Evolutionary conservation across 2,888 invertebrate genomes (phyloP).

Genomic region (Drosophila picticornis): DNA sequence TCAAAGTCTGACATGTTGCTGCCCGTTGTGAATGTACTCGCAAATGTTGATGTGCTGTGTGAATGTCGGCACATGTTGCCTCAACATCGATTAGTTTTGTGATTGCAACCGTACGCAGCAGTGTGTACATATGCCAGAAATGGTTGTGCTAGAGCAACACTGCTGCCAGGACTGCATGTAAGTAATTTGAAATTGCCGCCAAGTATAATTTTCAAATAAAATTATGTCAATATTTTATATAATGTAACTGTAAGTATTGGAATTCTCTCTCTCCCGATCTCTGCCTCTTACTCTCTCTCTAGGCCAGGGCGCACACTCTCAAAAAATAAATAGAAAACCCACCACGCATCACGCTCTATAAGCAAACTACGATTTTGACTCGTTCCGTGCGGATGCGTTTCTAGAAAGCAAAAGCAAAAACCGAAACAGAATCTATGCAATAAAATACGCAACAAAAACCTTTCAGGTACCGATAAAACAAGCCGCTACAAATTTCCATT

Average conservation of each 20-base stretch:
- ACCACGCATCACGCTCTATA: conserved; percentile 58
- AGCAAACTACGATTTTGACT: conserved; percentile 35
- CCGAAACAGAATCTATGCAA: conserved; percentile 47
- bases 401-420: conserved; percentile 61
- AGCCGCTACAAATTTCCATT: conserved; percentile 34
- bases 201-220: not conserved
- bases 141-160: not conserved
- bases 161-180: conserved; percentile 17
- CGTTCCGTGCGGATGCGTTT: conserved; percentile 64
- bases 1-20: conserved; percentile 38
- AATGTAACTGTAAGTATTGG: not conserved
- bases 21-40: conserved; percentile 33
- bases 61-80: conserved; percentile 52
- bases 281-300: not conserved
- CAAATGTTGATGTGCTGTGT: conserved; percentile 15
- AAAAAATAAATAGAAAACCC: conserved; percentile 18
- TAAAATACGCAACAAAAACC: conserved; percentile 30
- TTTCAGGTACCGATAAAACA: conserved; percentile 46
- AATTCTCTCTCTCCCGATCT: not conserved
- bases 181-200: conserved; percentile 10
- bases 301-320: conserved; percentile 19
- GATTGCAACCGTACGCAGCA: conserved; percentile 13
- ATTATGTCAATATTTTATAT: not conserved
- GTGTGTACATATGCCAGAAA: conserved; percentile 34
- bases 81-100: conserved; percentile 30